Conservation (phyloP, 2,797 vertebrate species). For the Argyrosomus regius region DNA sequence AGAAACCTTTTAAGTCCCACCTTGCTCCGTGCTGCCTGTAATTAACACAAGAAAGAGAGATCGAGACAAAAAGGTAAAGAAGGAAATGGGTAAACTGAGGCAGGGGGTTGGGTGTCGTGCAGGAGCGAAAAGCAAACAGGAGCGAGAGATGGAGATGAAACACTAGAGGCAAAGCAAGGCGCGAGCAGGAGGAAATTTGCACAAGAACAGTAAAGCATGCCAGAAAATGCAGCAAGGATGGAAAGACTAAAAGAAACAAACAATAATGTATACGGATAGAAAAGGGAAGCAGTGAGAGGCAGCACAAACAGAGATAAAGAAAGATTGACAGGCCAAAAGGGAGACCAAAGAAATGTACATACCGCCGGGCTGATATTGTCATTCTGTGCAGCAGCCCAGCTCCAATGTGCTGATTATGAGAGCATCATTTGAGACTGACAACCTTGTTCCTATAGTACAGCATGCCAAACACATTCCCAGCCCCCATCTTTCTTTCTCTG, state of each 20-base stretch:
- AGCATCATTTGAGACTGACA: slow-evolving; percentile 79
- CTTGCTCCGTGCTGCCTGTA: slow-evolving; percentile 41
- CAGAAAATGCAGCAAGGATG: slow-evolving; percentile 31
- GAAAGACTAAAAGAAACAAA: slow-evolving; percentile 45
- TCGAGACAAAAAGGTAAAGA: slow-evolving; percentile 31
- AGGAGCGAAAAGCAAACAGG: slow-evolving; percentile 40
- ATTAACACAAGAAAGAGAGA: slow-evolving; percentile 57
- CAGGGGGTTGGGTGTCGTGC: not conserved
- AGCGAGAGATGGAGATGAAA: slow-evolving; percentile 61
- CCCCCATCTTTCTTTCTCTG: slow-evolving; percentile 56
- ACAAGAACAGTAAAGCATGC: slow-evolving; percentile 39
- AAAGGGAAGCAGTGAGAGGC: slow-evolving; percentile 28
- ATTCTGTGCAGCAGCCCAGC: slow-evolving; percentile 69
- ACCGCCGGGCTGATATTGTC: slow-evolving; percentile 67
- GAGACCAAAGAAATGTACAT: slow-evolving; percentile 64
- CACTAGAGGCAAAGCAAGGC: slow-evolving; percentile 44
- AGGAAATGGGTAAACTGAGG: slow-evolving; percentile 30
- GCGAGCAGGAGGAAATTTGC: slow-evolving; percentile 49
- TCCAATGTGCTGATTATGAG: slow-evolving; percentile 78
- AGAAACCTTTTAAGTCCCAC: slow-evolving; percentile 41
- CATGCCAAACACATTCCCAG: slow-evolving; percentile 71
- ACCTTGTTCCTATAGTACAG: slow-evolving; percentile 71
- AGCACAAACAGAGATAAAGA: slow-evolving; percentile 51
- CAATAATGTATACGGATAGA: slow-evolving; percentile 22
- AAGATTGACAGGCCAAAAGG: slow-evolving; percentile 70